Base-by-base conservation (phyloP, 92 coral and sea anemone genomes). In the Nematostella vectensis region DNA sequence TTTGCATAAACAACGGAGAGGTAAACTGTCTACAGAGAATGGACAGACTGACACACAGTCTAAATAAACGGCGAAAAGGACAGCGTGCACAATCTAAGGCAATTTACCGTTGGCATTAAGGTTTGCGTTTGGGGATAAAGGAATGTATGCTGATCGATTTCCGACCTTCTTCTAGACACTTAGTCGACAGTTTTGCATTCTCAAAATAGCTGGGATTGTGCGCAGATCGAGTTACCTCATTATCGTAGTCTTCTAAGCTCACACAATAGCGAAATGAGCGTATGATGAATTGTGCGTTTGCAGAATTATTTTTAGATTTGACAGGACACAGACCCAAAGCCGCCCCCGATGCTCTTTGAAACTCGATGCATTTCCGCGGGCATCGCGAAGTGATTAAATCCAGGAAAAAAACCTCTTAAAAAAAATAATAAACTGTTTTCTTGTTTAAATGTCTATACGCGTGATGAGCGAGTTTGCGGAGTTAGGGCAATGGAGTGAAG, bases 151-250 rank as follows among this genome's bases (percentile, higher is more conserved):
- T 17, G 55, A 54, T 65, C 62, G 55, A 68, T 63, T 68, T 61
- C 49, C 37, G 52, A 38, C 50, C 57, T 31, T 42, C 9, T 21
- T 42, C 56, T 29, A 82, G 87, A 79, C 87, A 68, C 57, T 42
- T 43, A 42, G 91, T 50, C 93, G 73, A 59, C 61, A 36, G 29
- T 45, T 1, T 38, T 13, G 61, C 87, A 84, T 84, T 57, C 83
- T 52, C 28, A 3, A 25, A 71, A 84, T 84, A 56, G 76, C 87
- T 23, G 11, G 49, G 73, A 77, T 82, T 67, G 59, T 65, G 25
- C 22, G 58, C 62, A 76, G 87, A 79, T 79, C 74, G 75, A 79
- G 66, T 79, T 79, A 73, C 94, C 69, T 62, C 71, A 79, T 79
- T 79, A 77, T 74, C 62, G 39, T 57, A 63, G 62, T 62, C 65